Percentiles rank a stretch among this genome's conserved stretches.
These are phyloP conservation scores for Pseudomugil gertrudae DNA, from an alignment of 2,797 vertebrate species.

Conservation along the genomic window DNA sequence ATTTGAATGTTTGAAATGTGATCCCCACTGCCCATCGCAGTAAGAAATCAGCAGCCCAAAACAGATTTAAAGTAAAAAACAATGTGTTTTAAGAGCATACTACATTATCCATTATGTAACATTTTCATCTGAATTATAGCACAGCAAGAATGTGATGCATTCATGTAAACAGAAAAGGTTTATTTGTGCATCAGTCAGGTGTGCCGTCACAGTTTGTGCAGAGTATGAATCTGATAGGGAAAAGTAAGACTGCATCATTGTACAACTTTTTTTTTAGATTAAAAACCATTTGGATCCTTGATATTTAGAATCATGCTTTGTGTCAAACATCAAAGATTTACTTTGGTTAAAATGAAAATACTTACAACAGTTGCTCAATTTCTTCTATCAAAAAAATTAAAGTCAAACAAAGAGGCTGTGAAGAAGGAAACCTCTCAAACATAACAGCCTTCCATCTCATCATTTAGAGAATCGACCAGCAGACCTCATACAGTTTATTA, in stretches of 20 bases:
- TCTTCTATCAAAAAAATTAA: constrained; percentile 19
- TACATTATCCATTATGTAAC: not conserved
- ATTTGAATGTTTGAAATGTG: not conserved
- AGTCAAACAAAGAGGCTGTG: constrained; percentile 24
- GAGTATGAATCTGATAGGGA: constrained; percentile 25
- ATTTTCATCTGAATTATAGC: not conserved
- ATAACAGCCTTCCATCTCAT: constrained; percentile 5
- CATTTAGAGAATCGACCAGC: constrained; percentile 14
- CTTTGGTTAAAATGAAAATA: constrained; percentile 6
- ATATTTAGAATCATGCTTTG: constrained; percentile 7
- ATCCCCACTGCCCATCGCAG: not conserved
- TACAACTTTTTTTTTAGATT: not conserved
- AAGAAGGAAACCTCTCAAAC: constrained; percentile 31
- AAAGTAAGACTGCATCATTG: constrained; percentile 8
- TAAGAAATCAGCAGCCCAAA: not conserved
- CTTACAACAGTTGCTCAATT: not conserved
- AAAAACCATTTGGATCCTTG: constrained; percentile 2
- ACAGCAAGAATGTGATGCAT: not conserved
- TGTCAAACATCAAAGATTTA: constrained; percentile 20
- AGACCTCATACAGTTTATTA: constrained; percentile 20
- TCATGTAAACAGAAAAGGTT: constrained; percentile 4
- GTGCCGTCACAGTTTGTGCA: constrained; percentile 18
- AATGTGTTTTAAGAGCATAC: not conserved
- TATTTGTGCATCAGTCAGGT: constrained; percentile 39
- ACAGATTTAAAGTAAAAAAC: not conserved